Base-by-base conservation (phyloP, 2,113 vertebrate genomes). In the Falcunculus frontatus region DNA sequence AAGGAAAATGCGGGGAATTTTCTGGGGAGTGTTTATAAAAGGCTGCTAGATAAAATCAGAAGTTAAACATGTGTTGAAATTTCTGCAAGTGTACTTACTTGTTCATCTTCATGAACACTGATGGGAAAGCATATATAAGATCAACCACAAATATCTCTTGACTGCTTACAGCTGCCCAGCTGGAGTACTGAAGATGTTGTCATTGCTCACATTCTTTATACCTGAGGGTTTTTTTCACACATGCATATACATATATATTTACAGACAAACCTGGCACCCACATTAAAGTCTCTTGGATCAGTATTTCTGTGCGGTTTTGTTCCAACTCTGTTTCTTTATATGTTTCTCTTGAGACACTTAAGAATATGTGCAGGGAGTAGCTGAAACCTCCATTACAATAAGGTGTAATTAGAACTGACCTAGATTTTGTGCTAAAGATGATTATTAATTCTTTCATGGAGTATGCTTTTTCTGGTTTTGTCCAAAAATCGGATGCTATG, bases 401-500 rank as follows among this genome's bases (percentile, higher is more conserved):
- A 70, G 21, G 19, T 67, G 3, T 76, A 42, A 76, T 69, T 73
- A 73, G 42, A 86, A 76, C 37, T 69, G 35, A 62, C n/a, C 41
- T 76, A 14, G 15, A 27, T 52, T 87, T 85, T 75, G 21, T 85
- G 42, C 41, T 85, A 16, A 62, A 69, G 29, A 19, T 80, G 16
- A 2, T 74, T 77, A 29, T 70, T 90, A 33, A 72, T 92, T 72
- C 14, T 79, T 88, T 33, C 2, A 2, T 83, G 55, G 41, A 56
- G 5, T 47, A 22, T 81, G 4, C 6, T 76, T 88, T 84, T 79
- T 72, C 52, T 83, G 17, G 0, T 69, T 73, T 37, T 81, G 35
- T 81, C 49, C 20, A 32, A 79, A 86, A 64, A 26, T 41, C 0
- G 0, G 11, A n/a, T 84, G 32, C 52, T 72, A 7, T 3, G 1